Evolutionary conservation across 37 sponge, comb jelly and placozoan species (phyloP), one percentile per base, ranked within the genome.

Genomic region (Mnemiopsis leidyi): DNA sequence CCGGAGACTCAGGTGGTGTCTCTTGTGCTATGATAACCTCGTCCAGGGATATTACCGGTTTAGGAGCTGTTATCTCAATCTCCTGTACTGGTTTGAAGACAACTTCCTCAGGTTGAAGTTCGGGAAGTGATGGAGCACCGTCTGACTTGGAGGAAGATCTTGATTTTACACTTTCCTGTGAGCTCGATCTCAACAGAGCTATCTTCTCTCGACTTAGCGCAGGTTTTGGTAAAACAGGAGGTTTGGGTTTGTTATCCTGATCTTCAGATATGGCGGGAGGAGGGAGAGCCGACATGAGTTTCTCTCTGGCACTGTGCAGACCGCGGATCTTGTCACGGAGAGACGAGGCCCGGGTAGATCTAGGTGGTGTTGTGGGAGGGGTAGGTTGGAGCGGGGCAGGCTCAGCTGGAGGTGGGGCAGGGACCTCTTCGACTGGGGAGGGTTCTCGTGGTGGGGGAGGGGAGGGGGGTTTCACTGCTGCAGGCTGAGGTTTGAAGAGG

Each of bases 281-380:
- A 23, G 90, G 90, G 23, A 39, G 39, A 28, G 90, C 90, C 29
- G 90, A 36, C 90, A 38, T 85, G 29, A 85, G 90, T 29, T 85
- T 85, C 35, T 85, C 90, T 61, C 48, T 16, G 5, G 90, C 90
- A 33, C 36, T 40, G 90, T 85, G 90, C 3, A 85, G 90, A 26
- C 90, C 90, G 0, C 90, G 7, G 48, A 85, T 38, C 61, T 40
- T 85, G 25, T 85, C 61, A 35, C 90, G 39, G 38, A 85, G 90
- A 23, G 90, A 85, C 0, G 90, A 85, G 90, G 38, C 90, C 5
- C 90, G 90, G 5, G 5, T 71, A 29, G 75, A 28, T 71, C 30
- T 29, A 61, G 61, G 90, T 3, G 90, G 40, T 0, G 35, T 39
- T 21, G 61, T 21, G 90, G 90, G 36, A 0, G 90, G 90, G 1